Evolutionary conservation across 2,113 vertebrate genomes (phyloP), one percentile per base, ranked within the genome.

Genomic region (Orientallactaga bullata): DNA sequence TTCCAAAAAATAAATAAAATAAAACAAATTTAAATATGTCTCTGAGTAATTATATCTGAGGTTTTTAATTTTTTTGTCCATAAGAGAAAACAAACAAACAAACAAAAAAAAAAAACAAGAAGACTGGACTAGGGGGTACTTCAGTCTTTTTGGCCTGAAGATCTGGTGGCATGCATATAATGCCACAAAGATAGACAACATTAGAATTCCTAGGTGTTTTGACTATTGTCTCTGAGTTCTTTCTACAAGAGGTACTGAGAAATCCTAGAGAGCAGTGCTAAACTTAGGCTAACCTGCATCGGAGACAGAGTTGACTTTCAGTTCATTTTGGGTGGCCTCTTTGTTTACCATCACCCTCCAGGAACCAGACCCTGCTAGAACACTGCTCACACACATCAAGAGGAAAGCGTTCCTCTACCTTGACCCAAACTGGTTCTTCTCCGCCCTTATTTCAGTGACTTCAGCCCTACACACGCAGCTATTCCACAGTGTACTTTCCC

Each of bases 261-360:
- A n/a, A 35, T 55, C 35, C 32, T 9, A 85, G 24, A 32, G 21
- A 86, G 30, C 15, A 61, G 20, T 17, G 6, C 32, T 65, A 47
- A 60, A 72, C 5, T 16, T 5, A 2, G 5, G 4, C 9, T 3
- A 20, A 28, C 15, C 17, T 73, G 8, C 30, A 58, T 28, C 63
- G 7, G 9, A 89, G 58, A 28, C 0, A 51, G 21, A 42, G 8
- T 39, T 20, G 35, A 2, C 7, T 17, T 77, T n/a, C 2, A 69
- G 17, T 12, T 76, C 23, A n/a, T 24, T 20, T 5, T 51, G 7
- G 1, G 3, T 20, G 5, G 0, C 17, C n/a, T 47, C 2, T 11
- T 28, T 16, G 79, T 84, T 85, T 6, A 28, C 26, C 13, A 21
- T 30, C 32, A 84, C 37, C 65, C 8, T 65, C 28, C 32, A 78